phyloP scores from a whole-genome alignment of 2,888 invertebrate species.

The Ennomos fuscantarius region DNA sequence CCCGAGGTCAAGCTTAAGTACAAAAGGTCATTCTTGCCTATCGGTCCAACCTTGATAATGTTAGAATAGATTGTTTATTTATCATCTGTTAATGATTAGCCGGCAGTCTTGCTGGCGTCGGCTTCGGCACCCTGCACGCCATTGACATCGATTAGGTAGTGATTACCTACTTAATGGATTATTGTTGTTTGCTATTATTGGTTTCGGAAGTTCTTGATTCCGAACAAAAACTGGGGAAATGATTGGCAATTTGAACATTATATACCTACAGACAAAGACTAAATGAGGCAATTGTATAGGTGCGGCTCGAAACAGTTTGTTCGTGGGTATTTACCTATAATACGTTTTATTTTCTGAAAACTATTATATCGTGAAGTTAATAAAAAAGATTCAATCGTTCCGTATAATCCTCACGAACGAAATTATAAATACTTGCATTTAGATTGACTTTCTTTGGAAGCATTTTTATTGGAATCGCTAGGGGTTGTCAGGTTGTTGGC shows the following conservation, averaged over 20 bases:
- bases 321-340: too few species aligned
- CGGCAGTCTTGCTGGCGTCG: constrained; percentile 7
- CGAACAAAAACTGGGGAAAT: constrained; percentile 18
- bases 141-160: constrained; percentile 29
- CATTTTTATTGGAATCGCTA: constrained; percentile 24
- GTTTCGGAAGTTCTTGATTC: constrained; percentile 18
- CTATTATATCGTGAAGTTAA: too few species aligned
- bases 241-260: constrained; percentile 8
- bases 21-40: constrained; percentile 50
- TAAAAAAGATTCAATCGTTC: constrained; percentile 3
- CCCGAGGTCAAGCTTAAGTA: constrained; percentile 39
- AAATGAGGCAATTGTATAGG: background rate
- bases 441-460: constrained; percentile 22
- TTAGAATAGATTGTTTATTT: constrained; percentile 34
- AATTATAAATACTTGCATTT: constrained; percentile 16
- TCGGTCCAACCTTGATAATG: constrained; percentile 39
- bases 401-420: constrained; percentile 8
- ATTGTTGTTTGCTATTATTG: constrained; percentile 12
- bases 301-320: background rate
- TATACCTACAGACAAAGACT: background rate
- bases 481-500: constrained; percentile 22
- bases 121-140: constrained; percentile 2
- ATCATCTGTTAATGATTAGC: constrained; percentile 22
- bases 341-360: too few species aligned
- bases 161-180: background rate